Conservation (phyloP, 2,113 vertebrate genomes). For the Neolamprologus brichardi region DNA sequence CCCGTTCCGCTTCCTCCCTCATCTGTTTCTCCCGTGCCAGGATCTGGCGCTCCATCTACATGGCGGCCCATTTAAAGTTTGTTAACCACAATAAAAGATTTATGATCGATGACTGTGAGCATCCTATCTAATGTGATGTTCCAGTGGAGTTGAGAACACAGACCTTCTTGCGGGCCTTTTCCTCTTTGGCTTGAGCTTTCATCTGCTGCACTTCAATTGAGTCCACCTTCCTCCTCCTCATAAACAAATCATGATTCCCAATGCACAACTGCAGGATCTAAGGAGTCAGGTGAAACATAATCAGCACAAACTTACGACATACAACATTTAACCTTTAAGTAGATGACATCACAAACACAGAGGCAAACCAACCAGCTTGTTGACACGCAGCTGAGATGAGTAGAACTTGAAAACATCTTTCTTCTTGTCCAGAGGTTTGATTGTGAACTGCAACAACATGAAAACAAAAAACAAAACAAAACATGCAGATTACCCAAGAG, state of each 20-base stretch:
- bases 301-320: background rate
- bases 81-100: background rate
- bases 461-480: background rate
- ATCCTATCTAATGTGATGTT: background rate
- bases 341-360: background rate
- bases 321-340: background rate
- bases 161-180: conserved; percentile 89
- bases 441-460: conserved; percentile 75
- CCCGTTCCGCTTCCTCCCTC: conserved; percentile 85
- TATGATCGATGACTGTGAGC: rapidly evolving
- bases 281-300: background rate
- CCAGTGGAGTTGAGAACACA: background rate
- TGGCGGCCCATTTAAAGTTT: background rate
- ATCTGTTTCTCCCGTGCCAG: conserved; percentile 87
- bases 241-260: conserved; percentile 87
- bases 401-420: conserved; percentile 93
- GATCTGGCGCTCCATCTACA: conserved; percentile 86
- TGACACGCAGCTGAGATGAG: conserved; percentile 85
- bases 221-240: conserved; percentile 89
- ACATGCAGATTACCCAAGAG: background rate
- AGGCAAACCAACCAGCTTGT: conserved; percentile 79
- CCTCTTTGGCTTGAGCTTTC: conserved; percentile 89
- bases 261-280: conserved; percentile 89
- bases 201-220: conserved; percentile 90
- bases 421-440: conserved; percentile 89